Evolutionary conservation across 2,113 vertebrate species (phyloP).

Genomic region (Xenotilapia caudafasciata): DNA sequence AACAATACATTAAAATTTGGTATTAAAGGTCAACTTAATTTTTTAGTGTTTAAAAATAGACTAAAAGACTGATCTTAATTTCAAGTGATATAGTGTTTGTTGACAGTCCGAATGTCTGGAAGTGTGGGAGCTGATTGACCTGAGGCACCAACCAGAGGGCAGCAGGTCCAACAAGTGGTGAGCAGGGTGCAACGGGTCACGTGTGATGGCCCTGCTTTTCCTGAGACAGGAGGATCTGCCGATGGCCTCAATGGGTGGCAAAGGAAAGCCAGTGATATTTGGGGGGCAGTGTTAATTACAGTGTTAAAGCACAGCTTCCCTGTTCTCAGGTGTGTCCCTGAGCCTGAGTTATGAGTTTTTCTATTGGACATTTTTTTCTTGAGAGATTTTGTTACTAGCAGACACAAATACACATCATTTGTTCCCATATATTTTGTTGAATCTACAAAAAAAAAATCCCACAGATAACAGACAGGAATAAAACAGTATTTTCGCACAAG

Average conservation of each 20-base stretch:
- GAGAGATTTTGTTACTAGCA: not conserved
- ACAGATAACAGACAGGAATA: not conserved
- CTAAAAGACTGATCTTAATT: not conserved
- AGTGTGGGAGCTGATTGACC: not conserved
- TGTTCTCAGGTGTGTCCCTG: not conserved
- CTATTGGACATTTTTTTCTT: not conserved
- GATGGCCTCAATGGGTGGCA: not conserved
- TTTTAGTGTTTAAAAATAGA: not conserved
- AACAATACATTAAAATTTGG: not conserved
- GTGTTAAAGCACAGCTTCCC: not conserved
- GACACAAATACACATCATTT: not conserved
- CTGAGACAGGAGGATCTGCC: not conserved
- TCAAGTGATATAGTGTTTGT: not conserved
- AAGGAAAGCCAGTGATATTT: not conserved
- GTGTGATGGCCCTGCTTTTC: not conserved
- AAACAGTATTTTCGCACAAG: not conserved
- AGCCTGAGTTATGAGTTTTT: not conserved
- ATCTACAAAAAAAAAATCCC: not conserved
- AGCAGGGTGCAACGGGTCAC: not conserved
- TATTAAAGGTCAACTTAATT: not conserved
- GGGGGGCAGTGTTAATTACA: not conserved
- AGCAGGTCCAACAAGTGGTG: not conserved
- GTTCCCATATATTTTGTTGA: not conserved
- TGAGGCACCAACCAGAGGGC: not conserved
- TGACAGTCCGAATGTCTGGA: not conserved